Conservation (phyloP, 2,888 invertebrate genomes). For the Lithophane leautieri region DNA sequence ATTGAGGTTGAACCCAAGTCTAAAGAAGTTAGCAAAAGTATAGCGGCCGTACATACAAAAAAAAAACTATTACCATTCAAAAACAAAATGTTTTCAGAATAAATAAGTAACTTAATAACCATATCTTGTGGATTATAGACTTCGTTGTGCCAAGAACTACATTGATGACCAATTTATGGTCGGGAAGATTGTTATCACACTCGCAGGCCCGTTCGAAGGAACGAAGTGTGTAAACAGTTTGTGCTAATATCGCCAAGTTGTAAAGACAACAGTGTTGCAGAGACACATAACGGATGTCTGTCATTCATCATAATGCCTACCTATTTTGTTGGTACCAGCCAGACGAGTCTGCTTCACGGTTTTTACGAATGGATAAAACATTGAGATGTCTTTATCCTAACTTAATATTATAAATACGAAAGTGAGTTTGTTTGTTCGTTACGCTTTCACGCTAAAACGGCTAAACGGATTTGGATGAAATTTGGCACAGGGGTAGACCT, state of each 20-base stretch:
- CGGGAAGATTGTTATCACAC: constrained; percentile 40
- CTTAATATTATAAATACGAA: background rate
- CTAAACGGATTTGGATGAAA: too few species aligned
- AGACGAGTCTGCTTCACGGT: background rate
- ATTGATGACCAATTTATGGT: constrained; percentile 41
- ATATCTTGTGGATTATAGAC: constrained; percentile 2
- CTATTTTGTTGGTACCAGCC: background rate
- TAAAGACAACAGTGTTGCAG: constrained; percentile 45
- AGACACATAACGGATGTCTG: constrained; percentile 25
- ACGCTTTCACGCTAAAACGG: too few species aligned
- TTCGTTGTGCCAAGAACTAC: constrained; percentile 35
- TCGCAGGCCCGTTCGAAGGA: background rate
- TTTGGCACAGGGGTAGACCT: too few species aligned
- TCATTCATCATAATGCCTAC: constrained; percentile 23
- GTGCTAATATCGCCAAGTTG: constrained; percentile 24
- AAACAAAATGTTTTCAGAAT: too few species aligned
- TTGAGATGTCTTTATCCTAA: too few species aligned
- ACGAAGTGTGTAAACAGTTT: constrained; percentile 23
- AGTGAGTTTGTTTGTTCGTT: too few species aligned
- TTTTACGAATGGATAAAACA: too few species aligned
- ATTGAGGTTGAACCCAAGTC: background rate
- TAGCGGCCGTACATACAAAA: too few species aligned
- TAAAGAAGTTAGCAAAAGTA: background rate
- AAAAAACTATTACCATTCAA: too few species aligned
- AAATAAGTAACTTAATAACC: background rate